Evolutionary conservation across 2,888 invertebrate species (phyloP).

Genomic region (Saturnia japonica): DNA sequence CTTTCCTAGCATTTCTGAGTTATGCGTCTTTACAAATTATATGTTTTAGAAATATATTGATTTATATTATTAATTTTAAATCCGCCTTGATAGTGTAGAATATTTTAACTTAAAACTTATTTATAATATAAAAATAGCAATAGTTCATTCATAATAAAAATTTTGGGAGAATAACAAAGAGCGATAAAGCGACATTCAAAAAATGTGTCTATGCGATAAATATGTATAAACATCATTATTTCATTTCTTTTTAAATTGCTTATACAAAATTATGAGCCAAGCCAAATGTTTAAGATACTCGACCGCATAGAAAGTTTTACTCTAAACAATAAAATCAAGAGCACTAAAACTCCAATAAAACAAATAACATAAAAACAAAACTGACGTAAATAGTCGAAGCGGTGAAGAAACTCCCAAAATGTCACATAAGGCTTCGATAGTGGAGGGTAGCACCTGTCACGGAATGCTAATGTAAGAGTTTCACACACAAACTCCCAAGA

Average conservation of each 20-base stretch:
- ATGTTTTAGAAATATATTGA: too few species aligned
- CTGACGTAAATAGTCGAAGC: slow-evolving; percentile 31
- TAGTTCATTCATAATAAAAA: too few species aligned
- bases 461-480: slow-evolving; percentile 61
- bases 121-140: too few species aligned
- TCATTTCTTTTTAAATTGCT: background rate
- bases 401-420: slow-evolving; percentile 26
- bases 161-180: too few species aligned
- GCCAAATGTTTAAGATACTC: slow-evolving; percentile 25
- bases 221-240: background rate
- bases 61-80: too few species aligned
- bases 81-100: too few species aligned
- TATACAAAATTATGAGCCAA: background rate
- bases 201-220: background rate
- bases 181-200: background rate
- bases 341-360: slow-evolving; percentile 48
- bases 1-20: too few species aligned
- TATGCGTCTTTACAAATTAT: too few species aligned
- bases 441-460: slow-evolving; percentile 64
- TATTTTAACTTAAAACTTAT: too few species aligned
- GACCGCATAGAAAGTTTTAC: slow-evolving; percentile 27
- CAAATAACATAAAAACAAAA: slow-evolving; percentile 39
- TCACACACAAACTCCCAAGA: background rate
- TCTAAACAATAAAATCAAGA: slow-evolving; percentile 38
- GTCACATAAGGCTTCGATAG: slow-evolving; percentile 29